Evolutionary conservation across 2,888 invertebrate species (phyloP), one percentile per base, ranked within the genome.

Genomic region (Agonopterix arenella): DNA sequence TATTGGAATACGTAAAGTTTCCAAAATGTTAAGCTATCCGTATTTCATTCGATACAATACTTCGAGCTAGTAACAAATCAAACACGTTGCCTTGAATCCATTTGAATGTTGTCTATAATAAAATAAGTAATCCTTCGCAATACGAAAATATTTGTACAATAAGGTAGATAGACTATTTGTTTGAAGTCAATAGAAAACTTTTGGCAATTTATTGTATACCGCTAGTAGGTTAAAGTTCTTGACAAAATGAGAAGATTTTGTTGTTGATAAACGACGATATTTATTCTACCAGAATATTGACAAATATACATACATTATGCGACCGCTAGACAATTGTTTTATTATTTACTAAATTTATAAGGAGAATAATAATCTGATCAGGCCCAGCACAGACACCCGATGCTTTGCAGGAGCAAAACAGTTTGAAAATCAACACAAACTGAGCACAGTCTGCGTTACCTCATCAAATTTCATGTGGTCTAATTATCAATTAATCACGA

Each of bases 61-160:
- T 62, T 73, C 69, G 70, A 74, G 62, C 66, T 75, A 76, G 69
- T 64, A 63, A 75, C 69, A 73, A 74, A 75, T 76, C 68, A 76
- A 80, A 80, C 80, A 76, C 67, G 83, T 81, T 86, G 84, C 86
- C 83, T 85, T 86, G 79, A 81, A 75, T 70, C 70, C 73, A 70
- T 70, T 68, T 66, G 68, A 79, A 73, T 66, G 66, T 75, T 77
- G 69, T 66, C 66, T 65, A 13, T 13, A 62, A 65, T 51, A 67
- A 62, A 51, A 13, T 51, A 52, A 51, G 40, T 43, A 64, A 68
- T 70, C 70, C 63, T 71, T 73, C 67, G 76, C 77, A 78, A 76
- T 73, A 75, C 64, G 65, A 70, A 67, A 28, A 63, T 62, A 69
- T 64, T 64, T 70, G 65, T 67, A 71, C 59, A 61, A 58, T 71